A percentile compares a stretch with the other conserved stretches of the same genome.
Evolutionary conservation across 2,888 invertebrate genomes (phyloP).

Genomic region (Stenchaetothrips biformis): DNA sequence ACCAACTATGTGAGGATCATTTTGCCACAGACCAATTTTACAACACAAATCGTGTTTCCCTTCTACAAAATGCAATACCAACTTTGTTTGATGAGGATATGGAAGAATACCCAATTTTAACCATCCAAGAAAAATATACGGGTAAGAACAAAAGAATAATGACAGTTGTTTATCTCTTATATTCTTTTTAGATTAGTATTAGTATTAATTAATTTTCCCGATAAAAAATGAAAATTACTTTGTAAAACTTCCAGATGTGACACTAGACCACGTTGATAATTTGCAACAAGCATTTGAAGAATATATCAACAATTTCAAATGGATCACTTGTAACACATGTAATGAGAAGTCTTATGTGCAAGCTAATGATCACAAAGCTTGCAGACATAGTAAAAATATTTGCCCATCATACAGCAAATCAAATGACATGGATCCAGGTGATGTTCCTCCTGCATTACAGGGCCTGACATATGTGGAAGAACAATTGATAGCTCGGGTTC

Average conservation of each 20-base stretch:
- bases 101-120: neutral
- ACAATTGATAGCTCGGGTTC: constrained; percentile 30
- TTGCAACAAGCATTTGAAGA: neutral
- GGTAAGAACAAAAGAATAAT: neutral
- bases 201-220: too few relatives aligned
- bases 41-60: neutral
- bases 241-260: neutral
- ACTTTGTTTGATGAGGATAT: neutral
- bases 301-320: neutral
- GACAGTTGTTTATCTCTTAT: neutral
- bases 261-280: neutral
- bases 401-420: neutral
- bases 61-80: neutral
- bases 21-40: neutral
- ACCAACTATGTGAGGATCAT: neutral
- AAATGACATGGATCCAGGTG: constrained; percentile 23
- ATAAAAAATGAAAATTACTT: neutral
- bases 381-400: neutral
- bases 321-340: neutral
- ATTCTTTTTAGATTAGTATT: too few relatives aligned
- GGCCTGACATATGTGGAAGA: constrained; percentile 28
- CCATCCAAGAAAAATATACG: neutral
- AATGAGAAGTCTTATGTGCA: neutral
- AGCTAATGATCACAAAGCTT: neutral
- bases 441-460: constrained; percentile 21